Conservation (phyloP, 2,113 vertebrate genomes). For the Leptosomus discolor region DNA sequence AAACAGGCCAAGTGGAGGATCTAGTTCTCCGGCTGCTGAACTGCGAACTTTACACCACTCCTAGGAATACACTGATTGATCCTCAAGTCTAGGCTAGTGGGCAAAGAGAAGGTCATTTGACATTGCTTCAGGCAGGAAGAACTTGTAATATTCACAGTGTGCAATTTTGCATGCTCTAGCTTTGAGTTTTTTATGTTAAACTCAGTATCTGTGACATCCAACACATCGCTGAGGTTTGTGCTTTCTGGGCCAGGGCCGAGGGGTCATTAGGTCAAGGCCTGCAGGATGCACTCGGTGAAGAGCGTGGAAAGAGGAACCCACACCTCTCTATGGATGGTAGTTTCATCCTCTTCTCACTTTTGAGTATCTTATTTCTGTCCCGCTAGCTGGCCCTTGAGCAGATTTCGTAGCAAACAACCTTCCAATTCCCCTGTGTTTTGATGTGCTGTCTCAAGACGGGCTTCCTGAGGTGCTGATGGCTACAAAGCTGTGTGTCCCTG, state of each 20-base stretch:
- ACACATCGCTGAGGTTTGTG: neutral
- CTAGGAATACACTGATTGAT: neutral
- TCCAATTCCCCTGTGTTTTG: fast-evolving
- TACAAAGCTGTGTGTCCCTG: neutral
- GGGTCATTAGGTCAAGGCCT: neutral
- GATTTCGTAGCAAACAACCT: neutral
- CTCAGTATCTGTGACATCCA: neutral
- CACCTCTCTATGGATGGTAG: neutral
- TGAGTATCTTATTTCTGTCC: neutral
- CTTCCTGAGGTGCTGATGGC: neutral
- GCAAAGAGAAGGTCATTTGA: neutral
- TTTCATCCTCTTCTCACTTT: neutral
- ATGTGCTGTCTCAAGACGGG: fast-evolving
- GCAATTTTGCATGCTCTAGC: neutral
- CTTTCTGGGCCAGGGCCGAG: neutral
- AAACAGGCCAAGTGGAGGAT: neutral
- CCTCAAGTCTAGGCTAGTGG: neutral
- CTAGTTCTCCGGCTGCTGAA: neutral
- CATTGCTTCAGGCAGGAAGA: neutral
- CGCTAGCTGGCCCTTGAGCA: neutral
- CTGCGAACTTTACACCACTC: constrained; percentile 7
- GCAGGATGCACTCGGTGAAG: neutral
- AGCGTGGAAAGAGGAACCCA: neutral
- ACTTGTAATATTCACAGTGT: neutral
- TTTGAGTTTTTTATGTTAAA: neutral